Evolutionary conservation across 2,888 invertebrate genomes (phyloP).

Genomic region (Bhutanitis thaidina): DNA sequence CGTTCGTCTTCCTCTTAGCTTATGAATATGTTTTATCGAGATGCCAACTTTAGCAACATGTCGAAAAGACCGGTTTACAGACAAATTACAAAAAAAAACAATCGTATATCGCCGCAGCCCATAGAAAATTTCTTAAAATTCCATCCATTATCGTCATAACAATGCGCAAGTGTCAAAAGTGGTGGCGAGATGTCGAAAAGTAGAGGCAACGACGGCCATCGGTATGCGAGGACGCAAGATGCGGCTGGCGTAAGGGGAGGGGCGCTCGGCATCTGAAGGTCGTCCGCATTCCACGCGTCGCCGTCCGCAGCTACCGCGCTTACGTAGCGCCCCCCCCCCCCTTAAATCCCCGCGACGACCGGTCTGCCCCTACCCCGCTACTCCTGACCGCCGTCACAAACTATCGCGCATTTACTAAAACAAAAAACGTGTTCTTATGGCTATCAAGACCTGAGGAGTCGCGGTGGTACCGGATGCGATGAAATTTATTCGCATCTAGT

Average conservation of each 20-base stretch:
- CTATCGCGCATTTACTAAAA: conserved; percentile 75
- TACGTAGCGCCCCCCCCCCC: conserved; percentile 70
- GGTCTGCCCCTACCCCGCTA: conserved; percentile 41
- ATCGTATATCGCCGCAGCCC: conserved; percentile 16
- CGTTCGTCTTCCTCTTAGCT: background rate
- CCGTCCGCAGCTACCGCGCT: conserved; percentile 79
- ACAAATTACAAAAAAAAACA: conserved; percentile 8
- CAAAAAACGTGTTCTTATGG: conserved; percentile 75
- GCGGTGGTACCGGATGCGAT: conserved; percentile 76
- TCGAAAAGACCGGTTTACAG: conserved; percentile 16
- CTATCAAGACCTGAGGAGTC: conserved; percentile 71
- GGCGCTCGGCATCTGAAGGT: conserved; percentile 79
- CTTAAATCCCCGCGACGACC: conserved; percentile 35
- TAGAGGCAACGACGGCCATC: conserved; percentile 70
- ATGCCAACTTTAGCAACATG: conserved; percentile 10
- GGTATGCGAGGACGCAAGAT: conserved; percentile 79
- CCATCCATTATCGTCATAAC: conserved; percentile 39
- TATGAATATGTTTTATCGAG: conserved; percentile 11
- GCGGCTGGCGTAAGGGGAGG: conserved; percentile 73
- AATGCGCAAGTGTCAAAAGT: conserved; percentile 70
- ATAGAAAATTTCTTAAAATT: conserved; percentile 33
- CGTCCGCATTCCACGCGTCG: conserved; percentile 79
- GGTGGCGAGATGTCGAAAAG: conserved; percentile 71
- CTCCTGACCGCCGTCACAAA: conserved; percentile 68
- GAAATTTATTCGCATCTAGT: conserved; percentile 75